Evolutionary conservation across 2,113 vertebrate genomes (phyloP).

Genomic region (Orycteropus afer): DNA sequence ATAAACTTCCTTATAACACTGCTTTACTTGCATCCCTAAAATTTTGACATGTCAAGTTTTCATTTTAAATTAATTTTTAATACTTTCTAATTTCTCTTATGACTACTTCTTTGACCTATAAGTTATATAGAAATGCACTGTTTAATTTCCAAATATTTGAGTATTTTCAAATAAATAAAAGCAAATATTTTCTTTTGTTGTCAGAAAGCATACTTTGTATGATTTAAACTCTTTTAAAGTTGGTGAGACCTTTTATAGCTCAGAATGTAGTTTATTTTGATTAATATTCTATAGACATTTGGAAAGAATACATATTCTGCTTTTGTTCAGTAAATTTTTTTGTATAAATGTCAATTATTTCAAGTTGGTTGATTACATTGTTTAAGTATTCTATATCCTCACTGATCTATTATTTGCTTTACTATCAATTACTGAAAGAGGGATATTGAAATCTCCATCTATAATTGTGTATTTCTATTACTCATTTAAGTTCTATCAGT

Average conservation of each 20-base stretch:
- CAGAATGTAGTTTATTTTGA: neutral
- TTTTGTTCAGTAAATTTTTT: neutral
- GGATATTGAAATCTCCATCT: conserved; percentile 18
- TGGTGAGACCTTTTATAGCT: neutral
- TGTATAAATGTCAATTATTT: neutral
- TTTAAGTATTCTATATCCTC: neutral
- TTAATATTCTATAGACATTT: neutral
- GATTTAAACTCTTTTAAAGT: neutral
- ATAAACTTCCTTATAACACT: neutral
- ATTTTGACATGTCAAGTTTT: neutral
- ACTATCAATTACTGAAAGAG: neutral
- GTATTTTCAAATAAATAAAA: neutral
- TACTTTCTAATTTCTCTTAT: neutral
- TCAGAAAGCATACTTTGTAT: neutral
- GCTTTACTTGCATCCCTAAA: neutral
- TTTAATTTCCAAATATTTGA: neutral
- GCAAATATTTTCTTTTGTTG: neutral
- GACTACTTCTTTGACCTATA: neutral
- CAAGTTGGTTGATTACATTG: neutral
- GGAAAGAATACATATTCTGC: neutral
- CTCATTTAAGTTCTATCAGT: neutral
- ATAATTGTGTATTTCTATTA: neutral
- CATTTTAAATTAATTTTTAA: neutral
- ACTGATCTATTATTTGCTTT: neutral
- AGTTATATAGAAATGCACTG: neutral